A percentile compares a stretch with the other conserved stretches of the same genome.
phyloP scores from a whole-genome alignment of 2,113 vertebrate genomes.

The Hymenochirus boettgeri region DNA sequence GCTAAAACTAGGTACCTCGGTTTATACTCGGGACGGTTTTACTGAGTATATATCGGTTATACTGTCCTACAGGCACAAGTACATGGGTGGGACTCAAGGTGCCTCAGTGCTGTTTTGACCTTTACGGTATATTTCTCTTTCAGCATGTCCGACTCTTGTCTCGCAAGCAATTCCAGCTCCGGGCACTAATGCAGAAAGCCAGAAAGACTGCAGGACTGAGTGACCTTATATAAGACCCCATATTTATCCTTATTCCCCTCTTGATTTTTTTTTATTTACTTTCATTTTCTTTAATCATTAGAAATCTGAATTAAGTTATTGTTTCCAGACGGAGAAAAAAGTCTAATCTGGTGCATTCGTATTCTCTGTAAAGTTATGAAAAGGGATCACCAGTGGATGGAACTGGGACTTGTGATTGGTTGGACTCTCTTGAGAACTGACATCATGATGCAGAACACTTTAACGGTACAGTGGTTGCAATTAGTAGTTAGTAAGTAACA shows the following conservation, averaged over 20 bases:
- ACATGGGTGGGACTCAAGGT: too few relatives aligned
- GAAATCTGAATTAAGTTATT: conserved; percentile 72
- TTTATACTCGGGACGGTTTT: too few relatives aligned
- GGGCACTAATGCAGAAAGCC: conserved; percentile 97
- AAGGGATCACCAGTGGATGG: not conserved
- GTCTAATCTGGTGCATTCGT: not conserved
- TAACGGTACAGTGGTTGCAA: too few relatives aligned
- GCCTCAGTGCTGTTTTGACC: too few relatives aligned
- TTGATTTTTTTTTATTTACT: not conserved
- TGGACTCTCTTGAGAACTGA: not conserved
- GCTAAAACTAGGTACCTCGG: too few relatives aligned
- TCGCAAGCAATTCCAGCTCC: conserved; percentile 97
- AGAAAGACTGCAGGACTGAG: conserved; percentile 95
- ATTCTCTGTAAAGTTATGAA: not conserved
- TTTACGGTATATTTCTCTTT: too few relatives aligned
- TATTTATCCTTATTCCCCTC: conserved; percentile 46
- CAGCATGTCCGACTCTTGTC: conserved; percentile 95
- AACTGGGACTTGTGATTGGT: not conserved
- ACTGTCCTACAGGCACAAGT: too few relatives aligned
- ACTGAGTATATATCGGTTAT: too few relatives aligned
- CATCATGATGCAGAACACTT: too few relatives aligned
- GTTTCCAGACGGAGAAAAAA: not conserved
- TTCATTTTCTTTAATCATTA: conserved; percentile 61
- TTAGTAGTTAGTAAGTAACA: too few relatives aligned
- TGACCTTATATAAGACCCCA: conserved; percentile 84